Conservation (phyloP, 2,113 vertebrate species). For the Spheniscus mendiculus region DNA sequence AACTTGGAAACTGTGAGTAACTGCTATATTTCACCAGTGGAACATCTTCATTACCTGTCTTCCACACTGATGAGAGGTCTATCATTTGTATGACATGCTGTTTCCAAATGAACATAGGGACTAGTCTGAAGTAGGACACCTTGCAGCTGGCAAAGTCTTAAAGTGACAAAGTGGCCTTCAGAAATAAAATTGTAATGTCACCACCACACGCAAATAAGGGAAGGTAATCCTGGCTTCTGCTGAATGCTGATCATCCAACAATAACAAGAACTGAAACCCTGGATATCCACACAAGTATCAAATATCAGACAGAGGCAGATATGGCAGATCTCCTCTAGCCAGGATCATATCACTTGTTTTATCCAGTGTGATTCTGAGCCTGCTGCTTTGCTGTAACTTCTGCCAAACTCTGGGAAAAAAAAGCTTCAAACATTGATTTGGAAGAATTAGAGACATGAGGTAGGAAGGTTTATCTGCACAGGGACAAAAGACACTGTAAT, state of each 20-base stretch:
- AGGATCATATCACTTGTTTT: background rate
- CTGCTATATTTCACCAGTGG: background rate
- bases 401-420: background rate
- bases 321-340: background rate
- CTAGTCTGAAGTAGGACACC: background rate
- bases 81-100: background rate
- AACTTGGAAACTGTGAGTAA: background rate
- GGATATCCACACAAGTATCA: background rate
- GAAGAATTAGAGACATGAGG: background rate
- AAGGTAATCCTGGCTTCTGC: background rate
- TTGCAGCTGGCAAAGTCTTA: background rate
- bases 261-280: background rate
- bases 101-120: background rate
- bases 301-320: background rate
- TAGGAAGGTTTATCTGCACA: background rate
- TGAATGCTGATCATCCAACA: background rate
- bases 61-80: background rate
- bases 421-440: background rate
- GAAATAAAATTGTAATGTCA: background rate
- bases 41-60: background rate
- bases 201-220: background rate
- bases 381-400: background rate
- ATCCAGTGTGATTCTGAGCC: background rate
- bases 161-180: background rate
- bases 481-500: background rate